Base-by-base conservation (phyloP, 53 echinoderm and acorn worm species). In the Mesocentrotus franciscanus region DNA sequence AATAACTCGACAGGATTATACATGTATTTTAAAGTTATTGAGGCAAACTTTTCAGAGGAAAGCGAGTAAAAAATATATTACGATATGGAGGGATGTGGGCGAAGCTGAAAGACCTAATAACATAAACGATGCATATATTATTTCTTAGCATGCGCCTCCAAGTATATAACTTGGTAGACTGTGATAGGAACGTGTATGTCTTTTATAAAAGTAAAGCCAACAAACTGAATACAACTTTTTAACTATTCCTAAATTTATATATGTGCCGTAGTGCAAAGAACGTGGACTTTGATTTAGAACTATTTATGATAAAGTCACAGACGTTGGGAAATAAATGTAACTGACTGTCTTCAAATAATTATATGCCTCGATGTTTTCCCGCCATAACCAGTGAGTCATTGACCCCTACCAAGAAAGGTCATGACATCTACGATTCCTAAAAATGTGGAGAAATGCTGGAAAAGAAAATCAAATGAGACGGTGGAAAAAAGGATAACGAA, bases 371-470 rank as follows among this genome's bases (percentile, higher is more conserved):
- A 58, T 87, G n/a, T 87, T 87, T 49, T 87, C 87, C 87, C 87
- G 91, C 91, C 91, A 61, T 61, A 66, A 91, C 61, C 91, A 91
- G 64, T 66, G 91, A 91, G 91, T 91, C 91, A 91, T 12, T 91
- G 64, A 91, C 91, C 91, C 58, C 64, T 91, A 66, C 66, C 91
- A 5, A 91, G 91, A 56, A 87, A 66, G 91, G 91, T 91, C 91
- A 91, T 91, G 91, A 91, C 91, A 61, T 61, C 91, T 64, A 10
- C 18, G 61, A 61, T 62, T 36, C 66, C 35, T 34, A 66, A 39
- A 58, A 81, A 87, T 87, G 58, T 26, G 87, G 27, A 58, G 59
- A 27, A 85, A 85, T 58, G 42, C 16, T 15, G 87, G 87, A 58
- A 12, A 75, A 75, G 75, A 75, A 75, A 29, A 56, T 20, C 16